A percentile compares a stretch with the other conserved stretches of the same genome.
Conservation (phyloP, 2,113 vertebrate species). For the Carettochelys insculpta region DNA sequence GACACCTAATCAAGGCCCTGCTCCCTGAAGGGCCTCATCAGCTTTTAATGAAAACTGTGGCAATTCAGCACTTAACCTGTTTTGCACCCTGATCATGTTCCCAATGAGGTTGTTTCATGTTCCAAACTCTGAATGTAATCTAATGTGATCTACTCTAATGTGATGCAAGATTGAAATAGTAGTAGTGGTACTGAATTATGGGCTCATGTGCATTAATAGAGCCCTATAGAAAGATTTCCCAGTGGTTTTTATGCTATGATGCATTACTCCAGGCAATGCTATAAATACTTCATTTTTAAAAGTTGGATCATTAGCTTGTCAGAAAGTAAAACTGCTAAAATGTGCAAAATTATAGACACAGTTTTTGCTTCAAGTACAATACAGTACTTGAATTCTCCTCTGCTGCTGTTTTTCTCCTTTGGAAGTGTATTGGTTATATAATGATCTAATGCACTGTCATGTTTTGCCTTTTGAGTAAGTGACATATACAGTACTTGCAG, state of each 20-base stretch:
- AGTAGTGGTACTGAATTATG: rapidly evolving
- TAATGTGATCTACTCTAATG: not conserved
- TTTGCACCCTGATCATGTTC: too few relatives aligned
- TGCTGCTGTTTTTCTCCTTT: not conserved
- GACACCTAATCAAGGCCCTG: not conserved
- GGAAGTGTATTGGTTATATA: not conserved
- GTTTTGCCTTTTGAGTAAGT: too few relatives aligned
- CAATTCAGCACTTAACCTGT: rapidly evolving
- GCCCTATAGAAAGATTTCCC: not conserved
- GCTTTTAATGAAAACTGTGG: not conserved
- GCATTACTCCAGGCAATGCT: not conserved
- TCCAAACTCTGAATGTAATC: too few relatives aligned
- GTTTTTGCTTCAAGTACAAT: not conserved
- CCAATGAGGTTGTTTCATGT: too few relatives aligned
- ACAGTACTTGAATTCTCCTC: not conserved
- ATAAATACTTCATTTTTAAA: not conserved
- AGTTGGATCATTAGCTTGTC: not conserved
- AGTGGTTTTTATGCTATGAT: not conserved
- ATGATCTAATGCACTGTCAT: too few relatives aligned
- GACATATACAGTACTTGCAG: too few relatives aligned
- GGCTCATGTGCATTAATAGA: not conserved
- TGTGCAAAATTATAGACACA: not conserved
- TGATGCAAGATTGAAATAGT: rapidly evolving
- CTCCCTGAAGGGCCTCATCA: not conserved
- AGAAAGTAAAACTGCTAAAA: not conserved